These are phyloP conservation scores for Heterocephalus glaber DNA, from an alignment of 2,113 vertebrate species.

Conservation along the genomic window DNA sequence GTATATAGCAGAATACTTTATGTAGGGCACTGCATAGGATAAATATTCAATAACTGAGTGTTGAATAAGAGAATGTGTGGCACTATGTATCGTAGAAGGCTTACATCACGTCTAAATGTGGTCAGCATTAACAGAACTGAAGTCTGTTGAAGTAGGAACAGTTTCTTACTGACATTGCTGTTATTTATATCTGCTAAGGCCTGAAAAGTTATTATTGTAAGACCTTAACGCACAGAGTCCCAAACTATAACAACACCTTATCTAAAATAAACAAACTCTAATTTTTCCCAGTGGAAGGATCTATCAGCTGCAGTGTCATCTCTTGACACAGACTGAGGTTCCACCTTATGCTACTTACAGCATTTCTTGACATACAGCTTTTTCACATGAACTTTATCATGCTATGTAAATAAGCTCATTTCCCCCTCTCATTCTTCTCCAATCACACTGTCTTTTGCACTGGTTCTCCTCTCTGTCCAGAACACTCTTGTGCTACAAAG, in stretches of 20 bases:
- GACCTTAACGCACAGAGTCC: not conserved
- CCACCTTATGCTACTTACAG: rapidly evolving
- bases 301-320: rapidly evolving
- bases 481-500: not conserved
- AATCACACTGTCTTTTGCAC: not conserved
- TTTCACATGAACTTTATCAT: not conserved
- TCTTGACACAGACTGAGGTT: not conserved
- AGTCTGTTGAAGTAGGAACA: rapidly evolving
- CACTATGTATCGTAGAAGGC: no score
- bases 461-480: not conserved
- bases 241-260: not conserved
- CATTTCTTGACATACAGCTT: no score
- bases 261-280: not conserved
- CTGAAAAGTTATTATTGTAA: not conserved
- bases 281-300: no score
- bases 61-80: not conserved
- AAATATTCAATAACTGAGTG: not conserved
- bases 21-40: rapidly evolving
- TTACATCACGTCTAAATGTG: not conserved
- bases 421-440: rapidly evolving
- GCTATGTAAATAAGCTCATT: rapidly evolving
- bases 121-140: not conserved
- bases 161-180: not conserved
- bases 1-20: not conserved
- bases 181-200: not conserved